Evolutionary conservation across 2,888 invertebrate genomes (phyloP).

Genomic region (Sericinus montela): DNA sequence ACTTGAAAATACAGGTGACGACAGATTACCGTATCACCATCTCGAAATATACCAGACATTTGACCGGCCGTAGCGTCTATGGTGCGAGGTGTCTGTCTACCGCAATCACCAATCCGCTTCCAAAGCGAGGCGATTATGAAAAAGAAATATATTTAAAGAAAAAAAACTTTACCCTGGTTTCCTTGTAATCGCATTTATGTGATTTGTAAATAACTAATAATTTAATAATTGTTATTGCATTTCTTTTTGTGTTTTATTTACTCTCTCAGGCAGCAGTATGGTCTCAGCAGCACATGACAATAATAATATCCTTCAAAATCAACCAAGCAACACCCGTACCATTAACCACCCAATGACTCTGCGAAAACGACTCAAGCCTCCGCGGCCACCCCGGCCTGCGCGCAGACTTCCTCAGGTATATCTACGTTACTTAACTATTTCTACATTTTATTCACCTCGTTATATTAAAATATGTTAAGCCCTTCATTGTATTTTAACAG

Average conservation of each 20-base stretch:
- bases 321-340: constrained; percentile 61
- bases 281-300: constrained; percentile 77
- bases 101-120: too few relatives aligned
- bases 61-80: too few relatives aligned
- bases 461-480: background rate
- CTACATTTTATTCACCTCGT: background rate
- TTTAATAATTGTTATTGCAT: too few relatives aligned
- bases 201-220: too few relatives aligned
- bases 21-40: too few relatives aligned
- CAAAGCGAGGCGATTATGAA: too few relatives aligned
- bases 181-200: too few relatives aligned
- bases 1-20: too few relatives aligned
- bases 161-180: too few relatives aligned
- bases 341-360: constrained; percentile 72
- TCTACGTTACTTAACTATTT: background rate
- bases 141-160: too few relatives aligned
- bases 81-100: too few relatives aligned
- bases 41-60: too few relatives aligned
- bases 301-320: constrained; percentile 63
- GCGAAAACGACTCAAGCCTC: constrained; percentile 59
- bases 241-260: background rate
- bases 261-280: constrained; percentile 75
- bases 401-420: constrained; percentile 79
- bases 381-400: constrained; percentile 59
- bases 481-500: constrained; percentile 46